Evolutionary conservation across 1,140 invertebrate species (phyloP), one percentile per base, ranked within the genome.

Genomic region (Heliconius nattereri): DNA sequence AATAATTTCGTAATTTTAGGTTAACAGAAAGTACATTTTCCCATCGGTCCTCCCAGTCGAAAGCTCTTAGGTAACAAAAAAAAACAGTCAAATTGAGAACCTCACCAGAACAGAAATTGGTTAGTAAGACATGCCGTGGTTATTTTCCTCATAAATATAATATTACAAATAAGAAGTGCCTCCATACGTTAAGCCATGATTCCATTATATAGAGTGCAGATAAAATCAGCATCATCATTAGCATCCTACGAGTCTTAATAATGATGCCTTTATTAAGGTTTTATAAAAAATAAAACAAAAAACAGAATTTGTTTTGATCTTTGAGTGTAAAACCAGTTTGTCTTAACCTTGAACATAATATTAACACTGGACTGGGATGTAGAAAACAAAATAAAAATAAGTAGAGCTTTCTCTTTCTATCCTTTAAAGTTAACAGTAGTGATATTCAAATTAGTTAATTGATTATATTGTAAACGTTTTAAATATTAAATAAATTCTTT

Each of bases 231-330:
- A 26, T 26, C 23, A n/a, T 60, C 40, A 45, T 45, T 16, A 45
- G 40, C 13, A 11, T n/a, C 57, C 23, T 60, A n/a, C 11, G 40
- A 45, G 40, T 45, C 6, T 3, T 3, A 6, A 45, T 45, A 45
- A 75, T 75, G 37, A 60, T n/a, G 54, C 19, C 35, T 57, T 75
- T 74, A 35, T 60, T 54, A 54, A 2, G 1, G 7, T 75, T 75
- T 37, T 75, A 52, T 75, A 60, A 75, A 20, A 3, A 52, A 35
- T 11, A 32, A 75, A 75, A 37, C 3, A 16, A 75, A 75, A 75
- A 75, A 75, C 20, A 11, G 1, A 66, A 37, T 75, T 66, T 75
- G 74, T 66, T 75, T 60, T 40, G 74, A 75, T 75, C 74, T 75
- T 75, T n/a, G n/a, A 26, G 54, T 26, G 8, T 23, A 37, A 23